A percentile compares a stretch with the other conserved stretches of the same genome.
These are phyloP conservation scores for Pithys albifrons DNA, from an alignment of 2,113 vertebrate species.

Conservation along the genomic window DNA sequence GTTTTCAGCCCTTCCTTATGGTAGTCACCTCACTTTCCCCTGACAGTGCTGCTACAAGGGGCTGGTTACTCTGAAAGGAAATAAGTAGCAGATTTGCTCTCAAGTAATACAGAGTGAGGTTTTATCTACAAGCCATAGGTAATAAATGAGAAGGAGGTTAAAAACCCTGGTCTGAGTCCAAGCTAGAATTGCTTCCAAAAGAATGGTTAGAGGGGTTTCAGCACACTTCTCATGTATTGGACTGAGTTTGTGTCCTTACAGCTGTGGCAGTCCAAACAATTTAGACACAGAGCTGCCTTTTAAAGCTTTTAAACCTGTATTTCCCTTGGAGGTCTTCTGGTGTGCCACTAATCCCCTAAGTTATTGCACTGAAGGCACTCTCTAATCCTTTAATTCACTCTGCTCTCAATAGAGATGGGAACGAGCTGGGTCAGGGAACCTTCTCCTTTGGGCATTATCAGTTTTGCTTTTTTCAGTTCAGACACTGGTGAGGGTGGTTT, in stretches of 20 bases:
- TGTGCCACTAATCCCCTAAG: slow-evolving; percentile 55
- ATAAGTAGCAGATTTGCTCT: neutral
- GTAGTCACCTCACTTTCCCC: neutral
- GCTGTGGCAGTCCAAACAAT: slow-evolving; percentile 55
- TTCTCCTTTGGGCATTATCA: neutral
- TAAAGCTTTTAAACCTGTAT: slow-evolving; percentile 66
- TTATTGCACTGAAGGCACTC: slow-evolving; percentile 62
- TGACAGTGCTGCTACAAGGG: neutral
- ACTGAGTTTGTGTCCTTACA: slow-evolving; percentile 44
- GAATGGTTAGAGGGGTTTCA: neutral
- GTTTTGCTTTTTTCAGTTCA: neutral
- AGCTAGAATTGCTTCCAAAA: slow-evolving; percentile 14
- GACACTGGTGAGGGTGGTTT: neutral
- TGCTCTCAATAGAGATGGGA: neutral
- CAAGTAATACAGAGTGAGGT: neutral
- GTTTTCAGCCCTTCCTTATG: neutral
- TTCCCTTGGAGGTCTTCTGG: slow-evolving; percentile 57
- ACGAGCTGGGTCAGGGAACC: neutral
- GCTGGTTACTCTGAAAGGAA: neutral
- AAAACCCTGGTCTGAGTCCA: slow-evolving; percentile 22
- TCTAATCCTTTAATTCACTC: slow-evolving; percentile 62
- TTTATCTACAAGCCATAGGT: slow-evolving; percentile 35
- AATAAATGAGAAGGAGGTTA: slow-evolving; percentile 29
- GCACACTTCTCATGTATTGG: slow-evolving; percentile 11
- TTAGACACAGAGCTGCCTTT: slow-evolving; percentile 64